Percentiles rank a stretch among this genome's conserved stretches.
These are phyloP conservation scores for Meteorus sp. DNA, from an alignment of 1,140 invertebrate genomes.

Conservation along the genomic window DNA sequence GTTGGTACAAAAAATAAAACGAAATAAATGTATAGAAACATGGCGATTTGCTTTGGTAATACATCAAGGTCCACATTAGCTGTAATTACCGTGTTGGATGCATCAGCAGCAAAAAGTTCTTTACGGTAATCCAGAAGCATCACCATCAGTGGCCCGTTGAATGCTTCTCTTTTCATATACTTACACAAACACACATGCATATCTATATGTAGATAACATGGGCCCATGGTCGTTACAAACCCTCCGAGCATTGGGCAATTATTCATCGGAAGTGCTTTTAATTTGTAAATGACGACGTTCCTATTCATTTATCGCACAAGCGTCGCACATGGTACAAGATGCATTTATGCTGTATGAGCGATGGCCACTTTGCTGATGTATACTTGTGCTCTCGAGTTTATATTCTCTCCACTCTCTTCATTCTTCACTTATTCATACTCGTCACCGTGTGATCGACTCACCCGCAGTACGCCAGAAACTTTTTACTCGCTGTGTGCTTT, in stretches of 20 bases:
- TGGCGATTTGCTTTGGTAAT: conserved; percentile 1
- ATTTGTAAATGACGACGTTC: conserved; percentile 44
- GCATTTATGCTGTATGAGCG: conserved; percentile 28
- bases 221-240: conserved; percentile 17
- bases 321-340: conserved; percentile 14
- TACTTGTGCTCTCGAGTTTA: conserved; percentile 11
- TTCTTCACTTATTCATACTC: neutral
- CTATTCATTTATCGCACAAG: conserved; percentile 27
- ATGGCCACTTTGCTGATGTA: no score
- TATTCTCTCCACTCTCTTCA: conserved; percentile 10
- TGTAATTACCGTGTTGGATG: conserved; percentile 21
- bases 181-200: neutral
- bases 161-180: neutral
- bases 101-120: conserved; percentile 14
- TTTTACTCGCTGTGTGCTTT: conserved; percentile 6
- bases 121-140: neutral
- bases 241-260: conserved; percentile 28
- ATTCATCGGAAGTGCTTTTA: conserved; percentile 43
- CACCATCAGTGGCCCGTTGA: no score
- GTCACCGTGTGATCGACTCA: conserved; percentile 8
- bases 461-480: conserved; percentile 8
- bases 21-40: no score
- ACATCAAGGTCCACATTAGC: conserved; percentile 20
- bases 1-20: no score
- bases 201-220: neutral